Evolutionary conservation across 2,797 vertebrate species (phyloP).

Genomic region (Dicrostonyx torquatus): DNA sequence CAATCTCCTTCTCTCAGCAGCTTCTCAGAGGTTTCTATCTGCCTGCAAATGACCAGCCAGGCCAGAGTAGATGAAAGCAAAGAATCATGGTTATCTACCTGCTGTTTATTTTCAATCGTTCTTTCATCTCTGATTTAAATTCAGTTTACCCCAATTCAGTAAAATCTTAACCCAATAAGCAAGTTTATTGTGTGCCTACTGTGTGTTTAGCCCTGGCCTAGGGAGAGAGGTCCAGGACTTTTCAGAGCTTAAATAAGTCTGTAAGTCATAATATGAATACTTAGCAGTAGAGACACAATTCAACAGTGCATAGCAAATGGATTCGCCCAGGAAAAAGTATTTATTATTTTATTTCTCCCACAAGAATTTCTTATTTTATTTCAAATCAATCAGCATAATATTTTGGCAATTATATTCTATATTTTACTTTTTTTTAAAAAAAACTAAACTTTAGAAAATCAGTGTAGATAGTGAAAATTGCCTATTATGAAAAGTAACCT

Average conservation of each 20-base stretch:
- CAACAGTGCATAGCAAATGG: neutral
- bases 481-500: neutral
- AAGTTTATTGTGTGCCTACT: constrained; percentile 6
- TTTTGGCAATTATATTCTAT: constrained; percentile 40
- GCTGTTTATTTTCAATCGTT: constrained; percentile 1
- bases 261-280: neutral
- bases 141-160: neutral
- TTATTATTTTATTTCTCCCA: constrained; percentile 6
- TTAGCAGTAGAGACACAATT: constrained; percentile 13
- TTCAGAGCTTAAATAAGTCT: neutral
- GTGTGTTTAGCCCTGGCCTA: neutral
- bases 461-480: constrained; percentile 23
- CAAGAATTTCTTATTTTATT: too few relatives aligned
- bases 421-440: constrained; percentile 31
- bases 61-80: neutral
- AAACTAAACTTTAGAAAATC: constrained; percentile 35
- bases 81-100: neutral
- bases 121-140: constrained; percentile 51
- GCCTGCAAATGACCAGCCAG: neutral
- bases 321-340: neutral
- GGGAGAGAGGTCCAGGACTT: constrained; percentile 11
- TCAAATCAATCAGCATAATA: neutral
- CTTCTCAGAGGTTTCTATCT: constrained; percentile 5
- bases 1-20: constrained; percentile 8
- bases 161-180: neutral